Evolutionary conservation across 2,888 invertebrate species (phyloP), one percentile per base, ranked within the genome.

Genomic region (Acholoe squamosa): DNA sequence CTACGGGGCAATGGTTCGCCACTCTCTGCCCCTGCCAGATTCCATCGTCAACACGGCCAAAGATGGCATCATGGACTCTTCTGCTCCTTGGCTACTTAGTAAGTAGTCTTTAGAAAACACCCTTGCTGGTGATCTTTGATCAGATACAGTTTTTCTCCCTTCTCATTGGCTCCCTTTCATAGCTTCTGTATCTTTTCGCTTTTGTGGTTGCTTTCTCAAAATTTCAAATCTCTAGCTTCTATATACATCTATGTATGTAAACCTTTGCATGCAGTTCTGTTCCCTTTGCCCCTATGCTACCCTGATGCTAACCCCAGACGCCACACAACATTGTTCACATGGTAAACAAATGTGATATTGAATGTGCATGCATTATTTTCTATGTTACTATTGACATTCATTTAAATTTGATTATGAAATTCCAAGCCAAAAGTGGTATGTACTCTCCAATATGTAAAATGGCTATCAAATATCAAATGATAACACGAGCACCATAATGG

Each of bases 1-100:
- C 89, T 99, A 99, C 96, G 99, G 99, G 0, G 99, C 99, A 93
- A 99, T 99, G 99, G 99, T 99, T 93, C 97, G 99, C 92, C 99
- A 99, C 96, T 99, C 99, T 89, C 97, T 99, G 93, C 99, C 99
- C 0, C 97, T 99, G 93, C 99, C 99, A 0, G 99, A 99, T 94
- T 99, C 99, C 93, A 99, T 99, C 95, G 97, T 99, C 94, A 99
- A 99, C 96, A 98, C 98, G 96, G 98, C 98, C 96, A 99, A 99
- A 96, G 94, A 95, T 16, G 98, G 98, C 94, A 98, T 98, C 96
- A 98, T 98, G 96, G 96, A 96, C 88, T 96, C 96, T 25, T 97
- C 98, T 93, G 99, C 99, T 92, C 99, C 99, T 91, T 99, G 99
- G 99, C 90, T 90, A 34, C 90, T 90, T 80, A 90, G 90, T 90